Evolutionary conservation across 92 coral and sea anemone genomes (phyloP).

Genomic region (Pocillopora meandrina): DNA sequence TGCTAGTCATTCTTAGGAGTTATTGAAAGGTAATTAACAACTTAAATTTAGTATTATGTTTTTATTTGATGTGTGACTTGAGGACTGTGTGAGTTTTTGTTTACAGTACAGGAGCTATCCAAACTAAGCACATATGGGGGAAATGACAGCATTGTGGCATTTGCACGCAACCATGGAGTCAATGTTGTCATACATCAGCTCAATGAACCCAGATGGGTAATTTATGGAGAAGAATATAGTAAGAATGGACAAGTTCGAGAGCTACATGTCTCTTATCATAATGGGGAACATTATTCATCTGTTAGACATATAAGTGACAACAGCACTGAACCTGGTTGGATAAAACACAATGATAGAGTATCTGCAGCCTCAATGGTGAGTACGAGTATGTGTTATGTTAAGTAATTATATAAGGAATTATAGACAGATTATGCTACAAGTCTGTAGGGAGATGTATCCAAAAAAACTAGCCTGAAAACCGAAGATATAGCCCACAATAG

Average conservation of each 20-base stretch:
- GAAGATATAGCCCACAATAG: too few species aligned
- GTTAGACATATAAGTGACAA: constrained; percentile 77
- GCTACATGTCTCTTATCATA: constrained; percentile 89
- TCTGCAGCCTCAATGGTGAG: constrained; percentile 43
- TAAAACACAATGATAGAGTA: constrained; percentile 52
- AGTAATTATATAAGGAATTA: neutral
- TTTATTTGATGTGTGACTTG: too few species aligned
- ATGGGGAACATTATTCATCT: constrained; percentile 97
- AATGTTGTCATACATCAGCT: constrained; percentile 91
- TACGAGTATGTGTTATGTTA: neutral
- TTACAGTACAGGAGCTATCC: constrained; percentile 78
- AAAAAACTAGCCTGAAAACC: too few species aligned
- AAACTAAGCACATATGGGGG: constrained; percentile 92
- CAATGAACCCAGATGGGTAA: constrained; percentile 96
- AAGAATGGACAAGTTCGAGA: constrained; percentile 68
- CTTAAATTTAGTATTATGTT: too few species aligned
- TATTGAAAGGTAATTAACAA: too few species aligned
- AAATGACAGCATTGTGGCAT: constrained; percentile 95
- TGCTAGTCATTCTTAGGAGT: too few species aligned
- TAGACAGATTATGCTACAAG: too few species aligned
- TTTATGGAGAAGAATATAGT: constrained; percentile 74
- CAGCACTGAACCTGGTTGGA: constrained; percentile 91
- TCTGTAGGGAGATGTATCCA: too few species aligned
- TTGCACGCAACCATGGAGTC: constrained; percentile 91
- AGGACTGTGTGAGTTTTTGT: neutral